phyloP scores from a whole-genome alignment of 2,888 invertebrate species.

The Brachynemurus nebulosus region DNA sequence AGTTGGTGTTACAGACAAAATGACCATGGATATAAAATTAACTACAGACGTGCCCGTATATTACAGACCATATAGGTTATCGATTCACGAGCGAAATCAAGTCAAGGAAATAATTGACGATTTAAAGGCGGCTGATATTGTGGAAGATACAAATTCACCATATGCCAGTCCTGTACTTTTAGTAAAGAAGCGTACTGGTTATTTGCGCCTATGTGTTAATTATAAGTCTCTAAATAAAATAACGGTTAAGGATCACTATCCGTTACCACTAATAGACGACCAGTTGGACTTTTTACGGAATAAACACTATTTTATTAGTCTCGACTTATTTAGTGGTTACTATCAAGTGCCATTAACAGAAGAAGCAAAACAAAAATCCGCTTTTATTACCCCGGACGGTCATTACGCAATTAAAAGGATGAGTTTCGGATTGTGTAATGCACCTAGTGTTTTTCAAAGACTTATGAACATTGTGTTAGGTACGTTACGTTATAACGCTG shows the following conservation, averaged over 20 bases:
- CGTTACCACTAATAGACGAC: no score
- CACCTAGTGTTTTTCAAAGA: constrained; percentile 22
- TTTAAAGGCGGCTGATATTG: constrained; percentile 15
- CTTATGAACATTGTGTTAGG: constrained; percentile 17
- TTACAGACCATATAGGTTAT: constrained; percentile 15
- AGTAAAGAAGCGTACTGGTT: no score
- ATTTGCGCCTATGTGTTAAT: no score
- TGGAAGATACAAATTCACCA: constrained; percentile 24
- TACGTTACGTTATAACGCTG: constrained; percentile 13
- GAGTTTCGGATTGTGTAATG: no score
- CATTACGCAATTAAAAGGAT: constrained; percentile 23
- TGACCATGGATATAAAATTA: constrained; percentile 3
- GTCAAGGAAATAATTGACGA: constrained; percentile 15
- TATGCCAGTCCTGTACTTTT: no score
- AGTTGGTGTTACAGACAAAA: constrained; percentile 3
- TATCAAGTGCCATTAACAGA: constrained; percentile 20
- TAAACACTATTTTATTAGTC: constrained; percentile 19
- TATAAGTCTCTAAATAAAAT: no score
- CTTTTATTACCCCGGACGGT: constrained; percentile 22
- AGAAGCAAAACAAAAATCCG: constrained; percentile 21
- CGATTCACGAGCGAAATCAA: constrained; percentile 14
- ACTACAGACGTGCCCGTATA: constrained; percentile 6
- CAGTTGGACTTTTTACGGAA: constrained; percentile 20
- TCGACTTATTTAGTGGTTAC: constrained; percentile 24
- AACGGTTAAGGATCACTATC: no score